Evolutionary conservation across 2,797 vertebrate species (phyloP), one percentile per base, ranked within the genome.

Genomic region (Gallirallus australis): DNA sequence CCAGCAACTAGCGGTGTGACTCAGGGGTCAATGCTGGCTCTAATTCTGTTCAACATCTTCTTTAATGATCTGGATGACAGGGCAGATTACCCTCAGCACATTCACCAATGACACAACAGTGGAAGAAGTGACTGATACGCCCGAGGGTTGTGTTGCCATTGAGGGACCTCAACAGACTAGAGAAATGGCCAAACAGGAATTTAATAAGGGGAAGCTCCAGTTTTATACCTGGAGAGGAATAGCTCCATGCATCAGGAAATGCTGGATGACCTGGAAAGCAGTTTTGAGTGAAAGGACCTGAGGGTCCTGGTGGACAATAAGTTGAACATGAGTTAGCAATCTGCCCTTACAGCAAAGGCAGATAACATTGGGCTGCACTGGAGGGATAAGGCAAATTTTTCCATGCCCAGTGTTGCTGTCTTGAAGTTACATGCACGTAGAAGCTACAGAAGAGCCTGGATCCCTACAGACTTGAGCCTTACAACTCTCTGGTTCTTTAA

Each of bases 51-150:
- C 53, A 65, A 48, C 16, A 9, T 7, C 47, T 16, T 61, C 48
- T n/a, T 12, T 2, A 16, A 4, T 2, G 59, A 28, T 4, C 5
- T 0, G 4, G 31, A 30, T 47, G 28, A 21, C 2, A 56, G 8
- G n/a, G 28, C 56, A 47, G 19, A 50, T 15, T n/a, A 45, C 13
- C 9, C 31, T 65, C 71, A n/a, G 61, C 27, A 50, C 37, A 11
- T 3, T 53, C 1, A 0, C 40, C n/a, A 30, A 37, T 20, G 42
- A 75, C 23, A 64, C 24, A 33, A 3, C 63, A 59, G n/a, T 28
- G 31, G 37, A 24, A 73, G 31, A 30, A 52, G 8, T 3, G 5
- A 15, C 19, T 61, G 53, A 24, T 13, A 47, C 0, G 0, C 60
- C 39, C 47, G 30, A 71, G 45, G n/a, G 31, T n/a, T 52, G 1